Conservation (phyloP, 2,888 invertebrate genomes). For the Andrena bicolor region DNA sequence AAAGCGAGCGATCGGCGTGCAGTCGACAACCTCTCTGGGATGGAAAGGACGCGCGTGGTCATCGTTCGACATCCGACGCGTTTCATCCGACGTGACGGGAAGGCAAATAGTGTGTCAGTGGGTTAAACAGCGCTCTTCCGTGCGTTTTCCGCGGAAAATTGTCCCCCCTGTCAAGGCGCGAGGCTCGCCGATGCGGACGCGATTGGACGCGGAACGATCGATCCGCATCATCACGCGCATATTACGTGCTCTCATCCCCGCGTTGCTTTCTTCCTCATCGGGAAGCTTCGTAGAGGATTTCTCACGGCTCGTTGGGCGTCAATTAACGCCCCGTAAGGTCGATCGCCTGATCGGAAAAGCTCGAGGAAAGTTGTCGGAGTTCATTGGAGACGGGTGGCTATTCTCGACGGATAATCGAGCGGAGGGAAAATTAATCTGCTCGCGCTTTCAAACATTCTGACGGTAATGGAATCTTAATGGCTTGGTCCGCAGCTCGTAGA, state of each 20-base stretch:
- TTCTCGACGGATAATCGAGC: neutral
- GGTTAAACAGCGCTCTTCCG: slow-evolving; percentile 39
- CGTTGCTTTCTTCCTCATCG: slow-evolving; percentile 22
- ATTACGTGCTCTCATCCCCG: slow-evolving; percentile 11
- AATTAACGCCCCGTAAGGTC: neutral
- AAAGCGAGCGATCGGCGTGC: neutral
- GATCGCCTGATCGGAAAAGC: slow-evolving; percentile 10
- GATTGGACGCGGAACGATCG: slow-evolving; percentile 18
- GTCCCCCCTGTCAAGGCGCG: slow-evolving; percentile 6
- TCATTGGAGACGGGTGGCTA: neutral
- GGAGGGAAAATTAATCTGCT: slow-evolving; percentile 1
- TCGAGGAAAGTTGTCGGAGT: neutral
- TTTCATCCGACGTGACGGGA: slow-evolving; percentile 32
- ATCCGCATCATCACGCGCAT: neutral
- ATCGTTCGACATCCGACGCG: slow-evolving; percentile 4
- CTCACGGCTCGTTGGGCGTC: slow-evolving; percentile 8
- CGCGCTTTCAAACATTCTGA: too few species aligned
- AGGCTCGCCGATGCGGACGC: neutral
- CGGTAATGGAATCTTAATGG: too few species aligned
- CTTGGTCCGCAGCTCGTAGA: too few species aligned
- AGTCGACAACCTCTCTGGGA: neutral
- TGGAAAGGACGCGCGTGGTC: neutral
- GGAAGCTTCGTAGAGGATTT: neutral
- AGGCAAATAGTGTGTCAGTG: slow-evolving; percentile 52
- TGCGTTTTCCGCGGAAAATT: slow-evolving; percentile 32